phyloP scores from a whole-genome alignment of 1,140 invertebrate genomes.

The Dendrolimus kikuchii region DNA sequence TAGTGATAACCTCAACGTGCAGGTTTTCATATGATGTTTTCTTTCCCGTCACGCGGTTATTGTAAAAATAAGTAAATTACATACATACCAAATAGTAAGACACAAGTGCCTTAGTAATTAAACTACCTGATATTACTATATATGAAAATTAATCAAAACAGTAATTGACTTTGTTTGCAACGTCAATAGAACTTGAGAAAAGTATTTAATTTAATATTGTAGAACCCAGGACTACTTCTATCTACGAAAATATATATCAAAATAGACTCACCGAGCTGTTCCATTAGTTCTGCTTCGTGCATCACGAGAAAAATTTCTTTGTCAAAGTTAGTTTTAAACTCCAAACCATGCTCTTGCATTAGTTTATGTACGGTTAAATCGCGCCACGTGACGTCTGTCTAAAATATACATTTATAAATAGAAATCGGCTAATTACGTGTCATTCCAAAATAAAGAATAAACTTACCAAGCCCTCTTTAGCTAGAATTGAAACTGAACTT shows the following conservation, averaged over 20 bases:
- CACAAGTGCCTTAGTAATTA: too few relatives aligned
- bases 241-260: neutral
- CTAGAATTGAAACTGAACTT: slow-evolving; percentile 53
- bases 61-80: too few relatives aligned
- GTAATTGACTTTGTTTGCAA: too few relatives aligned
- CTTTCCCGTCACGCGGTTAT: too few relatives aligned
- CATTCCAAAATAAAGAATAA: neutral
- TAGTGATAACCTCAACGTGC: too few relatives aligned
- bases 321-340: slow-evolving; percentile 79
- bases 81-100: too few relatives aligned
- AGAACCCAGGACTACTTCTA: too few relatives aligned
- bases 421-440: neutral
- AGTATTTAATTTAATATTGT: too few relatives aligned
- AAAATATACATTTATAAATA: slow-evolving; percentile 9
- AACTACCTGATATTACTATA: too few relatives aligned
- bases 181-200: too few relatives aligned
- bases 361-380: slow-evolving; percentile 77
- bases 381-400: slow-evolving; percentile 75
- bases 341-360: slow-evolving; percentile 76
- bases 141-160: too few relatives aligned
- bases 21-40: too few relatives aligned
- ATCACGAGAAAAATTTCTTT: slow-evolving; percentile 80
- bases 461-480: slow-evolving; percentile 60
- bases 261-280: slow-evolving; percentile 72
- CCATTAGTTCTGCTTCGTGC: slow-evolving; percentile 83